These are phyloP conservation scores for Ostrea edulis DNA, from an alignment of 1,140 invertebrate genomes.

Conservation along the genomic window DNA sequence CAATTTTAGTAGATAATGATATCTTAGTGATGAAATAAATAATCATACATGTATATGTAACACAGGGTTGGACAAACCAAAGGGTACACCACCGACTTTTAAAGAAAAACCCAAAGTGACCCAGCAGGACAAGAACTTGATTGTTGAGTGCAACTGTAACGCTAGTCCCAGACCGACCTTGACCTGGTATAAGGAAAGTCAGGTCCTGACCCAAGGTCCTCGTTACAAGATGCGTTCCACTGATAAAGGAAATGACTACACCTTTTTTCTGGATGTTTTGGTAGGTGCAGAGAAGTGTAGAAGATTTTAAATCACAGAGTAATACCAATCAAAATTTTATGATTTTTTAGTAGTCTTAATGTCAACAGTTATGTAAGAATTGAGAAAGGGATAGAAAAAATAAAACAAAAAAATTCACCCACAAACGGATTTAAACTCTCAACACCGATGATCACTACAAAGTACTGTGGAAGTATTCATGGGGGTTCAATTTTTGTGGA, in stretches of 20 bases:
- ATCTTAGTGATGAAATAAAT: not conserved
- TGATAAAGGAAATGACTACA: slow-evolving; percentile 65
- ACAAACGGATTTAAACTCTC: too few species aligned
- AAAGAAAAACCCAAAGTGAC: slow-evolving; percentile 96
- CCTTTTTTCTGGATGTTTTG: slow-evolving; percentile 70
- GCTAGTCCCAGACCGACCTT: slow-evolving; percentile 95
- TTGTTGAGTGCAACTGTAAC: slow-evolving; percentile 96
- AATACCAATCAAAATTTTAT: not conserved
- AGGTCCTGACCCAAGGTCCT: slow-evolving; percentile 81
- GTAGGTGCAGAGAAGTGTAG: slow-evolving; percentile 57
- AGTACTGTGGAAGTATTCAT: too few species aligned
- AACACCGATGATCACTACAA: too few species aligned
- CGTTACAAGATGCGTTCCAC: slow-evolving; percentile 63
- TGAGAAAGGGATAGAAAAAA: too few species aligned
- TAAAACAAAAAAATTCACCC: too few species aligned
- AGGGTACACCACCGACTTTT: slow-evolving; percentile 95
- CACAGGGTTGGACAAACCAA: slow-evolving; percentile 74
- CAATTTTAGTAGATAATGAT: not conserved
- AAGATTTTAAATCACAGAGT: not conserved
- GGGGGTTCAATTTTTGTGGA: too few species aligned
- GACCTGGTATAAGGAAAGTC: slow-evolving; percentile 94
- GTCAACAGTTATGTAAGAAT: too few species aligned
- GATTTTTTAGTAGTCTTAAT: not conserved
- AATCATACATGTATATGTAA: not conserved
- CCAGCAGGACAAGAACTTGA: slow-evolving; percentile 90